Conservation (phyloP, 2,888 invertebrate species). For the Pyrocoelia pectoralis region DNA sequence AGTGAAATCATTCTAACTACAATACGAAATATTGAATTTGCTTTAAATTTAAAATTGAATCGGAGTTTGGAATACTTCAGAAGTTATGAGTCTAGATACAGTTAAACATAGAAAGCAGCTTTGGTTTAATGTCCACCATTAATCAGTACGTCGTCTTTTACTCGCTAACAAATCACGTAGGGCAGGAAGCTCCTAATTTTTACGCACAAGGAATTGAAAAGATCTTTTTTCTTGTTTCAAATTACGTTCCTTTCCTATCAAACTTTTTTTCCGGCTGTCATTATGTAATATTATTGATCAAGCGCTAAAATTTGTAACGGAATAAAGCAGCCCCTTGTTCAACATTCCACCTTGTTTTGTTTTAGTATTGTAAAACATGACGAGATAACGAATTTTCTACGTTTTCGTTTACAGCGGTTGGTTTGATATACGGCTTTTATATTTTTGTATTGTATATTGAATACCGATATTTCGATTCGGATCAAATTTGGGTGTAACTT, state of each 20-base stretch:
- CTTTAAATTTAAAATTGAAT: no score
- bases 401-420: conserved; percentile 20
- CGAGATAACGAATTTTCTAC: conserved; percentile 25
- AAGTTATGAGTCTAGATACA: no score
- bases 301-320: not conserved
- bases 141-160: conserved; percentile 24
- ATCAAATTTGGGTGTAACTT: conserved; percentile 31
- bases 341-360: not conserved
- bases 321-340: conserved; percentile 8
- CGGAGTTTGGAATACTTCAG: no score
- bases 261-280: not conserved
- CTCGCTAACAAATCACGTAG: conserved; percentile 23
- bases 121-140: conserved; percentile 17
- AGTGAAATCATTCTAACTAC: no score
- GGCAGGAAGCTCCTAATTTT: conserved; percentile 22
- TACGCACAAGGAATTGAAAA: conserved; percentile 20
- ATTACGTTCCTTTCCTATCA: conserved; percentile 4
- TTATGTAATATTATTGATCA: conserved; percentile 13
- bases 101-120: conserved; percentile 4
- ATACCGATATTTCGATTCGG: conserved; percentile 19
- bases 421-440: conserved; percentile 17
- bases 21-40: no score
- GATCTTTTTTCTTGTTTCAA: conserved; percentile 9
- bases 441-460: conserved; percentile 23
- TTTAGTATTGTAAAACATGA: conserved; percentile 16